Evolutionary conservation across 2,888 invertebrate species (phyloP).

Genomic region (Drosophila demipolita): DNA sequence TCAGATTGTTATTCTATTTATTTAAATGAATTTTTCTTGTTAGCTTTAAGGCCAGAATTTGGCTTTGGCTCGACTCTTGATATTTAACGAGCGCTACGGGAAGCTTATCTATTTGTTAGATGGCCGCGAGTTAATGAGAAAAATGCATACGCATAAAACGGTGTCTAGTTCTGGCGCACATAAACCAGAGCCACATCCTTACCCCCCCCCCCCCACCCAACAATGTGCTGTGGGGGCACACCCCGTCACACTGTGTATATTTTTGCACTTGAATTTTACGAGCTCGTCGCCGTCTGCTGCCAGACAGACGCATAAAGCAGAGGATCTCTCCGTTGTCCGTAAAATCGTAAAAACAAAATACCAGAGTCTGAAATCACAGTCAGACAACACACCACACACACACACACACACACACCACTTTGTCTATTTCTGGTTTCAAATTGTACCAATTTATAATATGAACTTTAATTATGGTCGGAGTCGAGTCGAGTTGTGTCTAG

Average conservation of each 20-base stretch:
- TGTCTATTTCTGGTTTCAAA: slow-evolving; percentile 24
- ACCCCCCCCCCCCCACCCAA: not conserved
- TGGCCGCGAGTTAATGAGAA: slow-evolving; percentile 71
- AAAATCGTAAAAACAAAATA: slow-evolving; percentile 63
- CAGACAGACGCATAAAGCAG: slow-evolving; percentile 71
- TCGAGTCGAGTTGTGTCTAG: slow-evolving; percentile 11
- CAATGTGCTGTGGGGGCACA: not conserved
- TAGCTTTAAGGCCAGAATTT: slow-evolving; percentile 42
- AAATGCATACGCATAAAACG: slow-evolving; percentile 72
- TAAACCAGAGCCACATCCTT: slow-evolving; percentile 49
- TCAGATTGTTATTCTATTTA: slow-evolving; percentile 1
- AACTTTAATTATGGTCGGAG: slow-evolving; percentile 67
- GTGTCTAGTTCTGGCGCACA: slow-evolving; percentile 71
- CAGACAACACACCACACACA: slow-evolving; percentile 5
- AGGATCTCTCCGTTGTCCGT: slow-evolving; percentile 56
- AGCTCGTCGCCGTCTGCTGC: slow-evolving; percentile 51
- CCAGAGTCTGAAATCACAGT: slow-evolving; percentile 41
- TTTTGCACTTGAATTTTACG: slow-evolving; percentile 57
- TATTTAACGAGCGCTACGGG: slow-evolving; percentile 62
- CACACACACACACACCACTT: not conserved
- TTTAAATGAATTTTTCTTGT: not conserved
- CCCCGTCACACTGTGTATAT: not conserved
- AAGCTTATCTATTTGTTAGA: slow-evolving; percentile 63
- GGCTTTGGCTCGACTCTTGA: slow-evolving; percentile 39
- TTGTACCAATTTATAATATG: slow-evolving; percentile 41